Conservation (phyloP, 2,797 vertebrate genomes). For the Loriculus beryllinus region DNA sequence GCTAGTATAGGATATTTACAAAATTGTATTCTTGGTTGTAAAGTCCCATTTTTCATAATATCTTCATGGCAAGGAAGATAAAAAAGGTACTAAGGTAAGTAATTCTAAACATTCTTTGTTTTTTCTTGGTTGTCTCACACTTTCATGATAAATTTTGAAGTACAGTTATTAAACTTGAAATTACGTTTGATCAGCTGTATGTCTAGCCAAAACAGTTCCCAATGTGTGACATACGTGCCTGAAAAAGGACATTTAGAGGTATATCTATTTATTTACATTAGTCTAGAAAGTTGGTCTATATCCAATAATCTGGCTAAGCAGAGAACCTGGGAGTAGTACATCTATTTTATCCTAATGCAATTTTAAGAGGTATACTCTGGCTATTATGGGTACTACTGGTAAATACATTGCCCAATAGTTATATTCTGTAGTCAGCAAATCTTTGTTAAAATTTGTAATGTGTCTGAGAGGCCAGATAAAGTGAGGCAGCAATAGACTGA, state of each 20-base stretch:
- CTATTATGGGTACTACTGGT: neutral
- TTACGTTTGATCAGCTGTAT: neutral
- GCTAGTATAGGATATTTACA: neutral
- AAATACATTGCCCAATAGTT: neutral
- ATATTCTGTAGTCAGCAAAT: neutral
- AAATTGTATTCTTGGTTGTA: neutral
- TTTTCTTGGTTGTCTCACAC: neutral
- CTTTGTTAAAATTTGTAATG: neutral
- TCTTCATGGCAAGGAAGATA: neutral
- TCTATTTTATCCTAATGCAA: neutral
- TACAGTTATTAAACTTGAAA: neutral
- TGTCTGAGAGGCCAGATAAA: neutral
- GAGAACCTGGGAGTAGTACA: neutral
- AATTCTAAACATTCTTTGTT: neutral
- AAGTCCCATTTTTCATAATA: neutral
- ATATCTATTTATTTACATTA: neutral
- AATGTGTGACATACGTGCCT: neutral
- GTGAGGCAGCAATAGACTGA: neutral
- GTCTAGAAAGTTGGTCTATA: neutral
- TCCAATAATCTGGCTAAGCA: neutral
- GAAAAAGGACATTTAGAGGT: neutral
- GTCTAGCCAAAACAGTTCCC: neutral
- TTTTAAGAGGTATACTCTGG: neutral
- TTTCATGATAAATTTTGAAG: neutral
- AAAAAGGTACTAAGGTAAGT: neutral